Evolutionary conservation across 2,888 invertebrate genomes (phyloP).

Genomic region (Hypselothyrea guttata): DNA sequence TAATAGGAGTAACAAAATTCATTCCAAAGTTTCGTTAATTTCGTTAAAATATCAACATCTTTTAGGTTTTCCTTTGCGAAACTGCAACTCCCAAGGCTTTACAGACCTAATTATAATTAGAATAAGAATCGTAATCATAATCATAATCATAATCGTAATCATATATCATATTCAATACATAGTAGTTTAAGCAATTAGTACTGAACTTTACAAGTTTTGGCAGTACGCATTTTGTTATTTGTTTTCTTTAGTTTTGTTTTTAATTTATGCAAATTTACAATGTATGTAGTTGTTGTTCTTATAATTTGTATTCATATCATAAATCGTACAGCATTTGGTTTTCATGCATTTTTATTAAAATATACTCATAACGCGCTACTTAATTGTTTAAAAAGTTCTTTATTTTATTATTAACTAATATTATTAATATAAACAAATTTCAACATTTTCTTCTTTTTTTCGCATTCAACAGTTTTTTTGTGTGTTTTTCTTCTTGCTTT

Average conservation of each 20-base stretch:
- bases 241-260: slow-evolving; percentile 30
- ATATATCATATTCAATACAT: slow-evolving; percentile 38
- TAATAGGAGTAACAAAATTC: too few relatives aligned
- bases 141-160: slow-evolving; percentile 29
- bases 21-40: too few relatives aligned
- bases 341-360: slow-evolving; percentile 59
- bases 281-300: slow-evolving; percentile 39
- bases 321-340: slow-evolving; percentile 59
- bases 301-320: slow-evolving; percentile 23
- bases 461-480: slow-evolving; percentile 51
- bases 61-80: too few relatives aligned
- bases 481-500: slow-evolving; percentile 4
- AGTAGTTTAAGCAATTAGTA: slow-evolving; percentile 66
- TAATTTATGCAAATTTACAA: slow-evolving; percentile 59
- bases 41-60: too few relatives aligned
- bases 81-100: too few relatives aligned
- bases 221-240: slow-evolving; percentile 72
- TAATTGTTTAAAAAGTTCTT: slow-evolving; percentile 73
- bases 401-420: slow-evolving; percentile 64
- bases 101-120: too few relatives aligned
- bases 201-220: slow-evolving; percentile 81
- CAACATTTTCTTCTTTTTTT: slow-evolving; percentile 51
- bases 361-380: slow-evolving; percentile 76
- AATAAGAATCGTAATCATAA: slow-evolving; percentile 43
- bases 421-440: slow-evolving; percentile 68